Evolutionary conservation across 2,113 vertebrate genomes (phyloP).

Genomic region (Callospermophilus lateralis): DNA sequence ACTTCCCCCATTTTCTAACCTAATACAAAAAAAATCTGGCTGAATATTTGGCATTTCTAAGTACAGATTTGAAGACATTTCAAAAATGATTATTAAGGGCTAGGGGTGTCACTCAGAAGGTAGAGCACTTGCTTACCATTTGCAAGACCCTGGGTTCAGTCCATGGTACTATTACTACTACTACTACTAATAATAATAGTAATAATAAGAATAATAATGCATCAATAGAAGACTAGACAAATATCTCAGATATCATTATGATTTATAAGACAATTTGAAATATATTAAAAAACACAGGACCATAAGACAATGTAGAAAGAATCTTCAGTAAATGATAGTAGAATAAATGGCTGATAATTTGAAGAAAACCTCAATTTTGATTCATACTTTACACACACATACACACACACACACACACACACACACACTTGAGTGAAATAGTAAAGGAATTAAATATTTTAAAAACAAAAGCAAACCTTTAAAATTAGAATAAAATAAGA

Average conservation of each 20-base stretch:
- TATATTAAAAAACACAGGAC: not conserved
- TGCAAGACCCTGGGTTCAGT: not conserved
- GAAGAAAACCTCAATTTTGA: not conserved
- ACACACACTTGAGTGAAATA: not conserved
- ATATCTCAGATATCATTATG: not conserved
- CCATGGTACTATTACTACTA: too few species aligned
- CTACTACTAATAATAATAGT: too few species aligned
- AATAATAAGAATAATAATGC: not conserved
- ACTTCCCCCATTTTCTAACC: not conserved
- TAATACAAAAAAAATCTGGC: slow-evolving; percentile 1
- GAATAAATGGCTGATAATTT: not conserved
- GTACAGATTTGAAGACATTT: slow-evolving; percentile 26
- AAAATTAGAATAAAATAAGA: slow-evolving; percentile 28
- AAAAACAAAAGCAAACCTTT: slow-evolving; percentile 48
- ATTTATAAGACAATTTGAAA: slow-evolving; percentile 43
- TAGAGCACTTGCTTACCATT: too few species aligned
- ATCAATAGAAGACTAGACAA: slow-evolving; percentile 6
- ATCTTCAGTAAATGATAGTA: not conserved
- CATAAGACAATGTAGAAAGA: not conserved
- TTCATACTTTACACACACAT: not conserved
- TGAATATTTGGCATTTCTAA: slow-evolving; percentile 11
- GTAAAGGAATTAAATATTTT: slow-evolving; percentile 39
- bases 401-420: not conserved
- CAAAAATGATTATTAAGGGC: not conserved
- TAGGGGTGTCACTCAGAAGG: not conserved